These are phyloP conservation scores for Scaptomyza caliginosa DNA, from an alignment of 2,888 invertebrate genomes.

Conservation along the genomic window DNA sequence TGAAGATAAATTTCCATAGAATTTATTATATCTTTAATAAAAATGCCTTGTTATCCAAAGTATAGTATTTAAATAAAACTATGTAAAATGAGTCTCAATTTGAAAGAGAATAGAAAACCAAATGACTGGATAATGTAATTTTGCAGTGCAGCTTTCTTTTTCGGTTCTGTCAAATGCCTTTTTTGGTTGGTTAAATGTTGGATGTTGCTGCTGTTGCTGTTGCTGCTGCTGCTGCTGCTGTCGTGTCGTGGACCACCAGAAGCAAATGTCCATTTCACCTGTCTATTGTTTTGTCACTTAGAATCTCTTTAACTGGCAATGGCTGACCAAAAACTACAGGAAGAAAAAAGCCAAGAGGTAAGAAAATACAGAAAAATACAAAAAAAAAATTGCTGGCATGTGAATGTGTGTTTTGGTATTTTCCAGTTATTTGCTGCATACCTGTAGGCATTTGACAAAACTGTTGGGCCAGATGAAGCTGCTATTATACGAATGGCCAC, in stretches of 20 bases:
- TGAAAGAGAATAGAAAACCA: neutral
- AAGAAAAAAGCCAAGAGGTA: neutral
- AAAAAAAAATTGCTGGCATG: slow-evolving; percentile 15
- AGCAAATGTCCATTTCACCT: slow-evolving; percentile 39
- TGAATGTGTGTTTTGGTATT: slow-evolving; percentile 4
- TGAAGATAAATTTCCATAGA: neutral
- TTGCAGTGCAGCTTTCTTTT: slow-evolving; percentile 8
- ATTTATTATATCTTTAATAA: too few species aligned
- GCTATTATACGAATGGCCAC: slow-evolving; percentile 48
- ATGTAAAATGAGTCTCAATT: too few species aligned
- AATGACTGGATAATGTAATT: slow-evolving; percentile 49
- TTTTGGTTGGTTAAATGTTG: neutral
- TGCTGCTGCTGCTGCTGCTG: neutral
- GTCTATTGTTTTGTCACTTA: slow-evolving; percentile 67
- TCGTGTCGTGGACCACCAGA: neutral
- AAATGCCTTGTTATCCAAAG: too few species aligned
- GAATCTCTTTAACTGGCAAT: slow-evolving; percentile 37
- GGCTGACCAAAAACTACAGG: neutral
- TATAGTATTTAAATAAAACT: too few species aligned
- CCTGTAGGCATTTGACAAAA: slow-evolving; percentile 63
- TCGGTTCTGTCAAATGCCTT: neutral
- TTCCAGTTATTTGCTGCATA: slow-evolving; percentile 53
- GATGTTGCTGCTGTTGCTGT: neutral
- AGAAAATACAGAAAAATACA: neutral
- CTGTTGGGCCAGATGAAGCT: slow-evolving; percentile 11